A percentile compares a stretch with the other conserved stretches of the same genome.
These are phyloP conservation scores for Diaphora mendica DNA, from an alignment of 2,888 invertebrate genomes.

Conservation along the genomic window DNA sequence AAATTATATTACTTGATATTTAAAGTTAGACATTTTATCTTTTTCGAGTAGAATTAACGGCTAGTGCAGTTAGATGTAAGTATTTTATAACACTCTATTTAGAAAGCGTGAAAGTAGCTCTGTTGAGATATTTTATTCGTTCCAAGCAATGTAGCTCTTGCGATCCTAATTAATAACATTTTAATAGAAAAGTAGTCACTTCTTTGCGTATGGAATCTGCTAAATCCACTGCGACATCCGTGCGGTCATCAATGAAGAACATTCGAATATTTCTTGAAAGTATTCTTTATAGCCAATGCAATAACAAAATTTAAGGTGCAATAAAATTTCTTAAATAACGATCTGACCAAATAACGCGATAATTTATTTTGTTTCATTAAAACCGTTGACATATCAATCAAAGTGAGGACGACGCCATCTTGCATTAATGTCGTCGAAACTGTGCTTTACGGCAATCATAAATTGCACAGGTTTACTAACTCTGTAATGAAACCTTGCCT, in stretches of 20 bases:
- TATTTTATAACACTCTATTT: background rate
- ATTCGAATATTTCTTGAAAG: background rate
- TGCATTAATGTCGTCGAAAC: conserved; percentile 6
- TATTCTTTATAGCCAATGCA: conserved; percentile 1
- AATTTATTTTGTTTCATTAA: conserved; percentile 13
- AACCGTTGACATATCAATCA: conserved; percentile 10
- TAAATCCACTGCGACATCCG: background rate
- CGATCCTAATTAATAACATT: background rate
- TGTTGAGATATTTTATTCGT: background rate
- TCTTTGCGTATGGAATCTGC: background rate
- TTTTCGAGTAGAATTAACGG: background rate
- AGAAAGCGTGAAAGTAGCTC: background rate
- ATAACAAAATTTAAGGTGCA: conserved; percentile 16
- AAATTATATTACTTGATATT: background rate
- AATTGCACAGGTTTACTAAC: background rate
- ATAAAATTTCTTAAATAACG: conserved; percentile 10
- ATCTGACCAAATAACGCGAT: conserved; percentile 8
- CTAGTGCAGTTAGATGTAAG: background rate
- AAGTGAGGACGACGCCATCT: conserved; percentile 13
- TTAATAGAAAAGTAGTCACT: background rate
- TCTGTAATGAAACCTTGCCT: background rate
- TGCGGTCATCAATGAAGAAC: background rate
- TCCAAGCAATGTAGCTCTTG: background rate
- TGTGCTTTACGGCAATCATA: conserved; percentile 9
- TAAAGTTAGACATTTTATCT: background rate